Base-by-base conservation (phyloP, 2,888 invertebrate species). In the Mythimna vitellina region DNA sequence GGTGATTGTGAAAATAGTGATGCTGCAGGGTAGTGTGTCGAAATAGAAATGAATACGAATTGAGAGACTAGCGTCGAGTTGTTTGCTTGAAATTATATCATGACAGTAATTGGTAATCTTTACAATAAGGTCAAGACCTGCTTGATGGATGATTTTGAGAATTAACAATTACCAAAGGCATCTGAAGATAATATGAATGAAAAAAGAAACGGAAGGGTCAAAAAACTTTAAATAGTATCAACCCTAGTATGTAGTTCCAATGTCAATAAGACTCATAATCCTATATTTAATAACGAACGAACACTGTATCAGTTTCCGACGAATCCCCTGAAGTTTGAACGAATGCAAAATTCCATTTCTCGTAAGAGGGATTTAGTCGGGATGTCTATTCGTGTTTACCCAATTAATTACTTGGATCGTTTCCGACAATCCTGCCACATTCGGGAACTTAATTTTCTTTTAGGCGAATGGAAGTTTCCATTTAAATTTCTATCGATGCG, bases 381-480 rank as follows among this genome's bases (percentile, higher is more conserved):
- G 65, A 77, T 81, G 81, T 77, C 81, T 82, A 85, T 80, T 85
- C 84, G 84, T 90, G 91, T 93, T 92, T 93, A 92, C 89, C 88
- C 86, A 92, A 90, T 92, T 92, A 93, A 94, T 93, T 92, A 89
- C 84, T 80, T 71, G 78, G 86, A 83, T 83, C 87, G 86, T 86
- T 89, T 88, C 87, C 85, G 81, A 83, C 85, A 88, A 91, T 88
- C 88, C 83, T 87, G 83, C 88, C 89, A 90, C 89, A 90, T 89
- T 89, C 81, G 86, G 85, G 87, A 90, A 91, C 89, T 92, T 92
- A 92, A 94, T 94, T 94, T 93, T 92, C 92, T 92, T 92, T 90
- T 79, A 83, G 87, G 79, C 83, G 84, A 89, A 89, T 83, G 88
- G 81, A 90, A 91, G 86, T 90, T 92, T 90, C 89, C 89, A 90